phyloP scores from a whole-genome alignment of 2,113 vertebrate genomes.

The Dendrocopos noguchii region DNA sequence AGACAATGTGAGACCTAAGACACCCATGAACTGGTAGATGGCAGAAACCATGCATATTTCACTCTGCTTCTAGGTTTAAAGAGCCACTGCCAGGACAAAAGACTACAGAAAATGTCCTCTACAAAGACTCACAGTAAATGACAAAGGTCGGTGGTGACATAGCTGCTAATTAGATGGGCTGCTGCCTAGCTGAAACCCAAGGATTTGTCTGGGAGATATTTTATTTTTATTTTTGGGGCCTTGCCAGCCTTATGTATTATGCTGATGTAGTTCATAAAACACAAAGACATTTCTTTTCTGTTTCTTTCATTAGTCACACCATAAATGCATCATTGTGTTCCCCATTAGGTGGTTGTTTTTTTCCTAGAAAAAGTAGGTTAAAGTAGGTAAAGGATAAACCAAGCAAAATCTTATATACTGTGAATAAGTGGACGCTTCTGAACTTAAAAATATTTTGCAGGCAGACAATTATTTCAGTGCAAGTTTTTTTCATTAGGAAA shows the following conservation, averaged over 20 bases:
- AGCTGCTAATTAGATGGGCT: slow-evolving; percentile 1
- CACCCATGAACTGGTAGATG: neutral
- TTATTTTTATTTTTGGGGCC: neutral
- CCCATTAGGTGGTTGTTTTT: neutral
- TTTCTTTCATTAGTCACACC: neutral
- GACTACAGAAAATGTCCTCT: neutral
- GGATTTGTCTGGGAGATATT: neutral
- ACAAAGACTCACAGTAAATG: neutral
- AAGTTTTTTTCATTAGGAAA: neutral
- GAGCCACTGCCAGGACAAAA: neutral
- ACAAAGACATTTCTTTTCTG: neutral
- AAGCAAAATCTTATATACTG: neutral
- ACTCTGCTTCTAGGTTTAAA: neutral
- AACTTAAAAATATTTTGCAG: neutral
- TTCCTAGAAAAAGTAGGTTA: neutral
- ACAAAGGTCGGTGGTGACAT: neutral
- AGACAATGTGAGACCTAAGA: neutral
- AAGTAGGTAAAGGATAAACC: neutral
- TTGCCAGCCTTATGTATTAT: neutral
- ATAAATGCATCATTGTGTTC: neutral
- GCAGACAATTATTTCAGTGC: neutral
- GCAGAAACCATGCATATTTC: neutral
- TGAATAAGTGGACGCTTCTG: neutral
- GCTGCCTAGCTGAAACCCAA: neutral
- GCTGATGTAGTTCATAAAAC: neutral